Base-by-base conservation (phyloP, 2,113 vertebrate species). In the Anoplopoma fimbria region DNA sequence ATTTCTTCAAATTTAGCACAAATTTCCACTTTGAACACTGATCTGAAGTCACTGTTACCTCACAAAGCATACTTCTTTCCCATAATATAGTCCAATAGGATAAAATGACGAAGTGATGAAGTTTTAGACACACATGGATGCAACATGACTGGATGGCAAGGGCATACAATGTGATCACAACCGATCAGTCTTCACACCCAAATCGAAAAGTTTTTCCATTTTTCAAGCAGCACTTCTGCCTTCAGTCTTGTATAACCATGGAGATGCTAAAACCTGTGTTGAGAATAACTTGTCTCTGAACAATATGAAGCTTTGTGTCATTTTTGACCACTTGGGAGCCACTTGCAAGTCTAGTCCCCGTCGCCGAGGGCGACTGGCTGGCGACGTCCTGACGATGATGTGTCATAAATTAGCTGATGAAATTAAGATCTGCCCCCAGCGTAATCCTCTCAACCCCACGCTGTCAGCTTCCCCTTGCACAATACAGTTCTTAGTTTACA, bases 361-460 rank as follows among this genome's bases (percentile, higher is more conserved):
- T 49, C 67, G 70, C 75, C 9, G 29, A 73, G 23, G 84, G 81
- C 63, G 42, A 51, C 29, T 33, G 61, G 57, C 69, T 70, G 45
- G 49, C 65, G 61, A 15, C 21, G 25, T 40, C 29, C 75, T 25
- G 25, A 60, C 12, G 49, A 74, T 73, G 62, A 83, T 82, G 60
- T 77, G 63, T 87, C 77, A 73, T 76, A 85, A 82, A 81, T 85
- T 62, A 78, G 65, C 82, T 88, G 84, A 89, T 85, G 69, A 88
- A 89, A 91, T 86, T 64, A 80, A 76, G 71, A 75, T 88, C 47
- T 80, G 64, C 70, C 77, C 9, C 17, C 49, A 58, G 82, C 76
- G 71, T 86, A 77, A 87, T 85, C 75, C 73, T 71, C 40, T 61
- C 33, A 76, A 64, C 49, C 72, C 12, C 12, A 42, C 29, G 9